Conservation (phyloP, 1,140 invertebrate genomes). For the Drosophila nebulosa region DNA sequence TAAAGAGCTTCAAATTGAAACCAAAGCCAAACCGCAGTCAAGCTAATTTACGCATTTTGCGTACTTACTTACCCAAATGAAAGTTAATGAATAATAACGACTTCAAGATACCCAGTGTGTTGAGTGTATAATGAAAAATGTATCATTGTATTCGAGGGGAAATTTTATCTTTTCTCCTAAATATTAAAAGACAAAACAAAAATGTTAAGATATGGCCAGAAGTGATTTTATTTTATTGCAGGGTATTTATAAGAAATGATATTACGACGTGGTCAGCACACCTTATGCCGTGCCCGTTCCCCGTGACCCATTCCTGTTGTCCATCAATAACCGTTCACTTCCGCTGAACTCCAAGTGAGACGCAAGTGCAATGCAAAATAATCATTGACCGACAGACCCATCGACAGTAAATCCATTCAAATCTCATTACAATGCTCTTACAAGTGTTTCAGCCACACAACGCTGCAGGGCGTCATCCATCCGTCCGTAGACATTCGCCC, state of each 20-base stretch:
- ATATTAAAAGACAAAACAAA: too few relatives aligned
- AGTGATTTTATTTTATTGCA: too few relatives aligned
- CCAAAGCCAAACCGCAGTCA: slow-evolving; percentile 17
- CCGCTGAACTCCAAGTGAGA: slow-evolving; percentile 30
- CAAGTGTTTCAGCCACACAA: slow-evolving; percentile 28
- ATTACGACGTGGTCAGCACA: not conserved
- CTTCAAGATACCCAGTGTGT: not conserved
- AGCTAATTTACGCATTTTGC: slow-evolving; percentile 9
- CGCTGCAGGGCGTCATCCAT: slow-evolving; percentile 40
- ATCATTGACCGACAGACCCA: slow-evolving; percentile 20
- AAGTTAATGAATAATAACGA: not conserved
- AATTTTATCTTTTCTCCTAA: too few relatives aligned
- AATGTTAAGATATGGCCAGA: too few relatives aligned
- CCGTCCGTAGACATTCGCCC: not conserved
- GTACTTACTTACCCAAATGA: not conserved
- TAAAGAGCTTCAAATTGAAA: slow-evolving; percentile 59
- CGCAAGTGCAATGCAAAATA: slow-evolving; percentile 42
- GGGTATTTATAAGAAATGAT: not conserved
- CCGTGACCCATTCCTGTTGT: not conserved
- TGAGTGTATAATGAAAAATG: too few relatives aligned
- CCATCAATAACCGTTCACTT: slow-evolving; percentile 63
- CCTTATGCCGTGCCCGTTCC: not conserved
- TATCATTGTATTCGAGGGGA: too few relatives aligned
- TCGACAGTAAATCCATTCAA: slow-evolving; percentile 28
- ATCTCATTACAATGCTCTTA: slow-evolving; percentile 33